Evolutionary conservation across 2,888 invertebrate genomes (phyloP).

Genomic region (Tigriopus californicus): DNA sequence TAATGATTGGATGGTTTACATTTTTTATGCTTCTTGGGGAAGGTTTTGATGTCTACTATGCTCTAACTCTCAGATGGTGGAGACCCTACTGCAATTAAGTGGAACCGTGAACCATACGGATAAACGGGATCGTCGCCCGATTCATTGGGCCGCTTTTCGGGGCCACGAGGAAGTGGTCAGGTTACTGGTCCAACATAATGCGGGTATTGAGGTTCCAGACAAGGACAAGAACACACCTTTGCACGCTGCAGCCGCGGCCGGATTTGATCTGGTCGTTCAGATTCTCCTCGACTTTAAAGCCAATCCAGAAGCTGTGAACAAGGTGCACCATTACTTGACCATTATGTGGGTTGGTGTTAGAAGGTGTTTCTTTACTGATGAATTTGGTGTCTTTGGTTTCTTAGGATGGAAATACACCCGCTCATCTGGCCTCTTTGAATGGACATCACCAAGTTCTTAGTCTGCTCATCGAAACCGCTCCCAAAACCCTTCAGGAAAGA

Average conservation of each 20-base stretch:
- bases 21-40: too few relatives aligned
- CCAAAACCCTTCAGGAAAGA: too few relatives aligned
- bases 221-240: constrained; percentile 38
- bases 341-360: too few relatives aligned
- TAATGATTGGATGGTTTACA: too few relatives aligned
- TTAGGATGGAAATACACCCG: constrained; percentile 37
- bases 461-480: too few relatives aligned
- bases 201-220: constrained; percentile 34
- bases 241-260: constrained; percentile 40
- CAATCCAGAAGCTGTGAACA: constrained; percentile 37
- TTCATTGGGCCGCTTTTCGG: constrained; percentile 43
- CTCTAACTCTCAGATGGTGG: constrained; percentile 29
- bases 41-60: too few relatives aligned
- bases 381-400: too few relatives aligned
- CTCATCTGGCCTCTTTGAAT: constrained; percentile 41
- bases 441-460: constrained; percentile 35
- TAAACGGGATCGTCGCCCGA: constrained; percentile 39
- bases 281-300: constrained; percentile 35
- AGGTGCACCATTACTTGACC: constrained; percentile 16
- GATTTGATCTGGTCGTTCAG: constrained; percentile 30
- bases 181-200: constrained; percentile 29
- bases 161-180: constrained; percentile 34
- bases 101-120: constrained; percentile 42
- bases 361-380: too few relatives aligned
- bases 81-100: constrained; percentile 32